Percentiles rank a stretch among this genome's conserved stretches.
phyloP scores from a whole-genome alignment of 1,140 invertebrate species.

The Lepidurus packardi region DNA sequence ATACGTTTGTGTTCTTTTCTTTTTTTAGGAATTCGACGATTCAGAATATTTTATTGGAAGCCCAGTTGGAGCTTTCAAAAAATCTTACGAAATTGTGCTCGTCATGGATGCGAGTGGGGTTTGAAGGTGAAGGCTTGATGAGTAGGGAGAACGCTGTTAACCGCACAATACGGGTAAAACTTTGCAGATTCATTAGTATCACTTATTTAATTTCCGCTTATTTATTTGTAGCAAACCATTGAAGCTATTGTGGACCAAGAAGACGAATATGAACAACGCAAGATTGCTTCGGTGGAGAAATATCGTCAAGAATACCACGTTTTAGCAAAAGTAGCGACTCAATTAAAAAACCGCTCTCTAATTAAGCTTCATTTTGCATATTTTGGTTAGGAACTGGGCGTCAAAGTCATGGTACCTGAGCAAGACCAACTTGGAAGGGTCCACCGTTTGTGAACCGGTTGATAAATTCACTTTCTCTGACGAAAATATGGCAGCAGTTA shows the following conservation, averaged over 20 bases:
- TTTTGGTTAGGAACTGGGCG: conserved; percentile 23
- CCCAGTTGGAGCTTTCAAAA: background rate
- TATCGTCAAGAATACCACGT: conserved; percentile 3
- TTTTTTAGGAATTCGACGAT: background rate
- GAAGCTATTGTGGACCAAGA: conserved; percentile 32
- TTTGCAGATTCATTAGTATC: background rate
- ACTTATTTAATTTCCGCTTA: background rate
- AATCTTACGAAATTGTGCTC: background rate
- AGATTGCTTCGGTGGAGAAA: conserved; percentile 2
- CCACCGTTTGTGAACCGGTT: background rate
- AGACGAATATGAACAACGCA: conserved; percentile 9
- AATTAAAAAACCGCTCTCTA: background rate
- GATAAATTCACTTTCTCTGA: background rate
- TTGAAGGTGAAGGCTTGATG: background rate
- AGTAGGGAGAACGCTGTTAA: background rate
- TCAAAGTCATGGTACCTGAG: background rate
- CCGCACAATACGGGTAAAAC: background rate
- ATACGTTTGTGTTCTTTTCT: background rate
- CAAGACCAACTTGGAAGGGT: background rate
- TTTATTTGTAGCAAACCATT: conserved; percentile 23
- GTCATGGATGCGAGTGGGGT: background rate
- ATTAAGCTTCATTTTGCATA: background rate
- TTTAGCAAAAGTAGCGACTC: conserved; percentile 2
- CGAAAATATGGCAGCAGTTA: background rate
- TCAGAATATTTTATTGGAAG: background rate